Conservation (phyloP, 2,797 vertebrate genomes). For the Bovichtus variegatus region DNA sequence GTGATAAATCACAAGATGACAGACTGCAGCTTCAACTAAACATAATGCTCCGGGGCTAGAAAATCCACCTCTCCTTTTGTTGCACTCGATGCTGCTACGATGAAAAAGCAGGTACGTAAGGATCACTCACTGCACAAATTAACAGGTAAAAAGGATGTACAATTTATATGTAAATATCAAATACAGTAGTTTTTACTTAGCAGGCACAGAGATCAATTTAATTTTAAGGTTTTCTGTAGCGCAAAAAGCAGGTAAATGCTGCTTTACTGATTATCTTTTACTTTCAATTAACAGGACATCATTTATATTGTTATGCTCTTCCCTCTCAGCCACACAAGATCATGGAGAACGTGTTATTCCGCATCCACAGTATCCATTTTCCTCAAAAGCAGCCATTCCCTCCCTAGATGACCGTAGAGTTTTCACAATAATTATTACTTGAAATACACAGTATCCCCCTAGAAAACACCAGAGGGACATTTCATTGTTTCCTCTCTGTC, state of each 20-base stretch:
- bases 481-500: slow-evolving; percentile 76
- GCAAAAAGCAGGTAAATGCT: slow-evolving; percentile 7
- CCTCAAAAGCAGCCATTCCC: slow-evolving; percentile 51
- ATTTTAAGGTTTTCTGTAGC: slow-evolving; percentile 5
- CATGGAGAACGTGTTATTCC: not conserved
- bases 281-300: not conserved
- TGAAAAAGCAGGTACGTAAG: slow-evolving; percentile 23
- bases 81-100: slow-evolving; percentile 33
- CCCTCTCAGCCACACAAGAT: slow-evolving; percentile 16
- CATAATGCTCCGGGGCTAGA: slow-evolving; percentile 73
- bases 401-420: slow-evolving; percentile 68
- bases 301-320: not conserved
- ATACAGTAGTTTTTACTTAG: not conserved
- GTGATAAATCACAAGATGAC: slow-evolving; percentile 84
- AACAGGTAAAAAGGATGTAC: not conserved
- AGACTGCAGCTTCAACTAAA: slow-evolving; percentile 82
- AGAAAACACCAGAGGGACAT: slow-evolving; percentile 75
- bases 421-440: slow-evolving; percentile 79
- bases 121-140: slow-evolving; percentile 25
- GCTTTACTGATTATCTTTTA: not conserved
- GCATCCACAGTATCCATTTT: slow-evolving; percentile 53
- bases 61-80: slow-evolving; percentile 42
- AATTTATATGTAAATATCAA: slow-evolving; percentile 6
- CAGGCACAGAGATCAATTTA: not conserved
- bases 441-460: slow-evolving; percentile 69